Evolutionary conservation across 1,140 invertebrate genomes (phyloP), one percentile per base, ranked within the genome.

Genomic region (Tigriopus japonicus): DNA sequence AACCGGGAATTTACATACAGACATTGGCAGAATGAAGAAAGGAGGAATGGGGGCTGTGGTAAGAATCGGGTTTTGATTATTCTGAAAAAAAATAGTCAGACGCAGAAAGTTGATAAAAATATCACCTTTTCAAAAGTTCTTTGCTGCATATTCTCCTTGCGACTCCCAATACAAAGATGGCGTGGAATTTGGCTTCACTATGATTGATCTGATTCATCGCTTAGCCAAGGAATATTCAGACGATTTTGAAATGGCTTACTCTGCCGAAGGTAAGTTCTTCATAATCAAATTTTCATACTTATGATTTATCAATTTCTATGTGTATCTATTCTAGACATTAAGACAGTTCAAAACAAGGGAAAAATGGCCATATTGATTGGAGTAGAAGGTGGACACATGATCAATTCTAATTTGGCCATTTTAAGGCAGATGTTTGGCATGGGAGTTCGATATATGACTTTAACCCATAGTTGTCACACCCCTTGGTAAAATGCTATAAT

Each of bases 381-480:
- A 9, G 78, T 87, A 54, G 85, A 87, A 71, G 72, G 73, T 3
- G 74, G 74, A 41, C 74, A 75, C 62, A 68, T 68, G 23, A 72
- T 75, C 15, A 62, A 65, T 40, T 64, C 60, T 49, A 65, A 62
- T 12, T 40, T 66, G 55, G 65, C 61, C 10, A 55, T 63, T 42
- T 60, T 66, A 12, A 54, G 65, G 40, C 59, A 62, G 10, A 49
- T 66, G 42, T 52, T 59, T 17, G 62, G 63, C 9, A 51, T 66
- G 19, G 65, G 65, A n/a, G 65, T 65, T 3, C 73, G 85, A 24
- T 87, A 87, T 69, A 77, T 87, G 68, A 87, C 85, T 0, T 71
- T 87, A 0, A 87, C 85, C 0, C 85, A 84, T 56, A 85, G 82
- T 51, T 87, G 85, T 69, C 82, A 86, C 68, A 86, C 84, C 1